Base-by-base conservation (phyloP, 2,888 invertebrate genomes). In the Seira sanloemensis region DNA sequence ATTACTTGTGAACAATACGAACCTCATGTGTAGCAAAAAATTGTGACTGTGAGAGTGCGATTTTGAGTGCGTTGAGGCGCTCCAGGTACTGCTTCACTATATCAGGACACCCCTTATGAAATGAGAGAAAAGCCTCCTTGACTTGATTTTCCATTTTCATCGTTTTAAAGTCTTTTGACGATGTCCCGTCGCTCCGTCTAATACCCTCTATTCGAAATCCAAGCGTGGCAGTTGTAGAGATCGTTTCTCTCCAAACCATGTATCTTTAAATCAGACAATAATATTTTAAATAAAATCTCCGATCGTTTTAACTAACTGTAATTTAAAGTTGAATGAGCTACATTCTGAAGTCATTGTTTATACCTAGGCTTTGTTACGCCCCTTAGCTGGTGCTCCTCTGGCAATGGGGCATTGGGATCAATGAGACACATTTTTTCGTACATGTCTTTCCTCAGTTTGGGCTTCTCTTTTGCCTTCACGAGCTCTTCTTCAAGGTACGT, bases 151-250 rank as follows among this genome's bases (percentile, higher is more conserved):
- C 94, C 54, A 95, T 95, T 92, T 97, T 96, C 23, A 97, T 97
- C 16, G 97, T 97, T 92, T 98, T 98, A 92, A 97, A 98, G 92
- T 98, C 97, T 93, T 97, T 98, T 88, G 96, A 95, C 88, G 97
- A 97, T 83, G 95, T 96, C 50, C 97, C 97, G 90, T 97, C 97
- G 85, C 95, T 95, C 90, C 96, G 91, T 91, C 90, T 76, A 90
- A 90, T 96, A 21, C 98, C 99, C 91, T 99, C 99, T 91, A 99
- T 97, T 90, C 99, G 94, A 92, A 99, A 99, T 78, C 99, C 99
- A 71, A 98, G 93, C 0, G 96, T 96, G 0, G 98, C 95, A n/a
- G 98, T 98, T 58, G 98, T 98, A 75, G 98, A 98, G 90, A 98
- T 98, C 9, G 97, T 97, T 92, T 99, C 99, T 78, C 99, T 93